Percentiles rank a stretch among this genome's conserved stretches.
Conservation (phyloP, 2,888 invertebrate species). For the Tenthredo amoena region DNA sequence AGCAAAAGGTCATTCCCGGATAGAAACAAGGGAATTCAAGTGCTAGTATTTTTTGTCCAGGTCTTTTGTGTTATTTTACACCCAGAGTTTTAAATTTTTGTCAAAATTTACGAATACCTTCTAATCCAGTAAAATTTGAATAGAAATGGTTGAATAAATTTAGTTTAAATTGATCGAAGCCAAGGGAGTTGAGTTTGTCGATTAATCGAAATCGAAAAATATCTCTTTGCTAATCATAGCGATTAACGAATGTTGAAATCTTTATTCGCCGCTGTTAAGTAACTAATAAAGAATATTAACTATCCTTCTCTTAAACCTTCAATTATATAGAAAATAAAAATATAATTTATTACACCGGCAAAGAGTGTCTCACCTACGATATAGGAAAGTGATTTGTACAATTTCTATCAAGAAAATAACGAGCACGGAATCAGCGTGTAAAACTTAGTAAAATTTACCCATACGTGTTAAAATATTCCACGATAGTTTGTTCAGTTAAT, state of each 20-base stretch:
- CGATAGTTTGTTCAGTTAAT: background rate
- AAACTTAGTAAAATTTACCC: background rate
- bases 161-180: background rate
- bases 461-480: background rate
- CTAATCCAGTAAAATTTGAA: too few species aligned
- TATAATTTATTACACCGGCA: background rate
- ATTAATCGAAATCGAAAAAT: background rate
- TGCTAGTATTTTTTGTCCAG: background rate
- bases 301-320: background rate
- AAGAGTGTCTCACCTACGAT: background rate
- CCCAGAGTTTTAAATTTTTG: too few species aligned
- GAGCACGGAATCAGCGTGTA: background rate
- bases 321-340: background rate
- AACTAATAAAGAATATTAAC: background rate
- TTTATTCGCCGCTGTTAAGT: background rate
- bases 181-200: background rate
- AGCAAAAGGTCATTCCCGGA: background rate
- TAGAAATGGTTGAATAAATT: too few species aligned
- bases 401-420: background rate
- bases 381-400: background rate
- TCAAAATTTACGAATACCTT: too few species aligned
- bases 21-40: background rate
- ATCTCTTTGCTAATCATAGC: background rate
- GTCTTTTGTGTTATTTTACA: background rate
- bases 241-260: background rate